Evolutionary conservation across 1,140 invertebrate species (phyloP).

Genomic region (Heliothis virescens): DNA sequence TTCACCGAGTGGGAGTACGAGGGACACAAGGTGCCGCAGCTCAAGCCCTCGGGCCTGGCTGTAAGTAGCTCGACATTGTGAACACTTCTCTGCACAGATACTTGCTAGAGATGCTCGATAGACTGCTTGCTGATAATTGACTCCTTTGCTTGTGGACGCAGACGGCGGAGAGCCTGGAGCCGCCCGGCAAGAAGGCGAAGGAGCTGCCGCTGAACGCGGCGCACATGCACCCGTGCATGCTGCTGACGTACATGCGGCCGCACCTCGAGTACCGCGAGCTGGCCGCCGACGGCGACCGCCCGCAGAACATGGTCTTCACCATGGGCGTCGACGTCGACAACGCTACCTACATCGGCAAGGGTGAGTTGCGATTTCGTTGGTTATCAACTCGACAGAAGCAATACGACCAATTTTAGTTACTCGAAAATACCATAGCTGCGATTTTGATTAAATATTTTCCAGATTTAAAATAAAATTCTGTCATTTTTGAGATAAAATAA

Average conservation of each 20-base stretch:
- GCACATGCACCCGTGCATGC: constrained; percentile 90
- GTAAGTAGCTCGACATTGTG: background rate
- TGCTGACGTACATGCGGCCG: constrained; percentile 91
- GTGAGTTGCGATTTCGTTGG: constrained; percentile 57
- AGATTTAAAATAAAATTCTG: too few relatives aligned
- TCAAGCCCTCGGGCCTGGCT: constrained; percentile 72
- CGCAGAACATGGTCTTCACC: constrained; percentile 86
- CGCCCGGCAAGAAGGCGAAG: constrained; percentile 10
- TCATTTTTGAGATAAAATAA: too few relatives aligned
- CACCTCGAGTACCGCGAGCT: constrained; percentile 88
- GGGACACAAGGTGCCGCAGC: constrained; percentile 88
- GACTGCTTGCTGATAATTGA: background rate
- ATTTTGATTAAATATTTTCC: too few relatives aligned
- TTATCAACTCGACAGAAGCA: too few relatives aligned
- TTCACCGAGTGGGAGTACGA: constrained; percentile 92
- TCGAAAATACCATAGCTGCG: too few relatives aligned
- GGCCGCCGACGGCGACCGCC: constrained; percentile 87
- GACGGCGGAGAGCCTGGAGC: constrained; percentile 29
- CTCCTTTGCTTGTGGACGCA: background rate
- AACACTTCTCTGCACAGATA: background rate
- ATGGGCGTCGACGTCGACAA: constrained; percentile 86
- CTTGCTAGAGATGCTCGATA: too few relatives aligned
- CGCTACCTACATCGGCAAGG: constrained; percentile 83
- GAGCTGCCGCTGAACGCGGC: constrained; percentile 53
- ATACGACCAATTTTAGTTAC: too few relatives aligned